Evolutionary conservation across 1,140 invertebrate genomes (phyloP).

Genomic region (Nasonia longicornis): DNA sequence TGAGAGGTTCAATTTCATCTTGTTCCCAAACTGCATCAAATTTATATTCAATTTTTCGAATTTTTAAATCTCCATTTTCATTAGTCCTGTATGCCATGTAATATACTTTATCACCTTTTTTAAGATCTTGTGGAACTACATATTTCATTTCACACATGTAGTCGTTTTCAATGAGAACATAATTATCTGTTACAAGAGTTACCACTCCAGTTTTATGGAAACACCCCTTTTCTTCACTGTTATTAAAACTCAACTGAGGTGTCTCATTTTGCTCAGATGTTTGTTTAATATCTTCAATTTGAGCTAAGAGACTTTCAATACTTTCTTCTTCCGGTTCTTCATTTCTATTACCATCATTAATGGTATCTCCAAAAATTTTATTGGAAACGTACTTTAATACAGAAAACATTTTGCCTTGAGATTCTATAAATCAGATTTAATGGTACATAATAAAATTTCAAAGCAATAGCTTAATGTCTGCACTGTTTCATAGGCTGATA

Average conservation of each 20-base stretch:
- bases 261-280: neutral
- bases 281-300: slow-evolving; percentile 29
- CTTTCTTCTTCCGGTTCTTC: neutral
- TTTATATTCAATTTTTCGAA: slow-evolving; percentile 57
- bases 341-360: neutral
- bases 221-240: slow-evolving; percentile 49
- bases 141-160: slow-evolving; percentile 54
- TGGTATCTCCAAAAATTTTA: slow-evolving; percentile 7
- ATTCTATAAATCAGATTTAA: neutral
- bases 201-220: slow-evolving; percentile 58
- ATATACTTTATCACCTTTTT: slow-evolving; percentile 56
- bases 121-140: slow-evolving; percentile 45
- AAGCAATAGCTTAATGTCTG: neutral
- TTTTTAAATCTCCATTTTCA: slow-evolving; percentile 52
- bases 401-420: slow-evolving; percentile 26
- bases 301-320: slow-evolving; percentile 9
- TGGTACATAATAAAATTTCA: neutral
- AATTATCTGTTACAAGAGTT: slow-evolving; percentile 49
- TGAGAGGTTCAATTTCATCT: neutral
- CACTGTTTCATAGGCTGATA: slow-evolving; percentile 71
- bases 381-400: slow-evolving; percentile 1
- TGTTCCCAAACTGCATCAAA: slow-evolving; percentile 48
- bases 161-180: slow-evolving; percentile 58
- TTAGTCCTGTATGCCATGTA: slow-evolving; percentile 55
- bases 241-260: slow-evolving; percentile 6